Evolutionary conservation across 1,140 invertebrate genomes (phyloP), one percentile per base, ranked within the genome.

Genomic region (Cydia splendana): DNA sequence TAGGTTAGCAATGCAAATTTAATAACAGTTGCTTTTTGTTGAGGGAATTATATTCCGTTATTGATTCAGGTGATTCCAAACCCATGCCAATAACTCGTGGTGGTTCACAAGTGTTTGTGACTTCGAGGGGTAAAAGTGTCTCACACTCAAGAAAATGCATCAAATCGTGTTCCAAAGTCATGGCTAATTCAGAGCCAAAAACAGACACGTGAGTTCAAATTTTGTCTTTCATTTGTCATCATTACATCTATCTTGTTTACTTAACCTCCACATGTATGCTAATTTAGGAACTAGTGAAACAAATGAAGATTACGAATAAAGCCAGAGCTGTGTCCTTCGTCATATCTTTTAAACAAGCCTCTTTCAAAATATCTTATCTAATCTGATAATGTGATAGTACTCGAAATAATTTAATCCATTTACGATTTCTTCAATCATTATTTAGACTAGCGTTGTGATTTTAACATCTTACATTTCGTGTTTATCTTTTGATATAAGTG

Each of bases 361-460:
- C 67, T 71, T 71, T 71, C 67, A 24, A 71, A 71, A 71, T 45
- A 71, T 34, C 65, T 69, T 69, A 69, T 71, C 67, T 71, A 38
- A 71, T 71, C 67, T 38, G 67, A 71, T 71, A 71, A 71, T 42
- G 65, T 69, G 28, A 71, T 71, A 69, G 65, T 69, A 71, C 67
- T 71, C 34, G 67, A 71, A 71, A 71, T 71, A 71, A 9, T 71
- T 71, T 71, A 45, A 71, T 71, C 38, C 67, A 45, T 71, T 71
- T 71, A 71, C 67, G 67, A 71, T 71, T 71, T 71, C 30, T 71
- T 71, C 67, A 45, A 71, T 71, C 34, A 71, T 71, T 71, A 71
- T 18, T 20, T 62, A 24, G 1, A 62, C 57, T 24, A 1, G 9
- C 57, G 57, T 24, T 62, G 20, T 62, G 57, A 62, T 62, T 62